Conservation (phyloP, 2,888 invertebrate species). For the Drosophila infuscata region DNA sequence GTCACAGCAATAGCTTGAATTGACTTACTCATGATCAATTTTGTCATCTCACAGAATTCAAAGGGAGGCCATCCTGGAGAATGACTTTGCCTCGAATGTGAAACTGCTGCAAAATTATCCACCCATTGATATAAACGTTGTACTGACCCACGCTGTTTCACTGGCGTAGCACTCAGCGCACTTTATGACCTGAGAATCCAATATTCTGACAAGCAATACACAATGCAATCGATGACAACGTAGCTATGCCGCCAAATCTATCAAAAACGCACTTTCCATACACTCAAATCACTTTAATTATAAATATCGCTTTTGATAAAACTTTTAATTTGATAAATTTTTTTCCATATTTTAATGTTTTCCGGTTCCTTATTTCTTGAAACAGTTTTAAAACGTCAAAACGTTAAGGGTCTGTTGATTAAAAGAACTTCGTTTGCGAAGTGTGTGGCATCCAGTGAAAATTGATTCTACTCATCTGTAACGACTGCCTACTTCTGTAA, state of each 20-base stretch:
- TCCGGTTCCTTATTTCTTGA: slow-evolving; percentile 22
- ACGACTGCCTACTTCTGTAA: neutral
- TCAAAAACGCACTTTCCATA: slow-evolving; percentile 34
- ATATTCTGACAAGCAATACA: slow-evolving; percentile 48
- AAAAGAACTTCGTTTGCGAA: slow-evolving; percentile 15
- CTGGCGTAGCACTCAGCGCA: slow-evolving; percentile 64
- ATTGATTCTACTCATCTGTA: neutral
- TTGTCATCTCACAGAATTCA: slow-evolving; percentile 88
- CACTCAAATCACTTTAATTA: slow-evolving; percentile 28
- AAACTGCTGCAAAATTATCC: slow-evolving; percentile 97
- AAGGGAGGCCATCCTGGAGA: slow-evolving; percentile 91
- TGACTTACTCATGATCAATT: neutral
- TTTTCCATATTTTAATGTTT: slow-evolving; percentile 51
- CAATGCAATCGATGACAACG: slow-evolving; percentile 62
- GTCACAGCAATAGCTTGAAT: slow-evolving; percentile 73
- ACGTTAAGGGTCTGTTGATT: slow-evolving; percentile 16
- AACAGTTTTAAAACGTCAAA: slow-evolving; percentile 28
- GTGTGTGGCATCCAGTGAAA: slow-evolving; percentile 2
- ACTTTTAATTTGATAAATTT: slow-evolving; percentile 65
- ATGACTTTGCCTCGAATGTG: slow-evolving; percentile 97
- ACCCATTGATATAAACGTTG: slow-evolving; percentile 93
- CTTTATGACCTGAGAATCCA: slow-evolving; percentile 17
- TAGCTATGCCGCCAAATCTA: slow-evolving; percentile 31
- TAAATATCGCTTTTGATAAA: slow-evolving; percentile 62
- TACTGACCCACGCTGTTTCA: slow-evolving; percentile 90